These are phyloP conservation scores for Bedellia somnulentella DNA, from an alignment of 2,888 invertebrate species.

Conservation along the genomic window DNA sequence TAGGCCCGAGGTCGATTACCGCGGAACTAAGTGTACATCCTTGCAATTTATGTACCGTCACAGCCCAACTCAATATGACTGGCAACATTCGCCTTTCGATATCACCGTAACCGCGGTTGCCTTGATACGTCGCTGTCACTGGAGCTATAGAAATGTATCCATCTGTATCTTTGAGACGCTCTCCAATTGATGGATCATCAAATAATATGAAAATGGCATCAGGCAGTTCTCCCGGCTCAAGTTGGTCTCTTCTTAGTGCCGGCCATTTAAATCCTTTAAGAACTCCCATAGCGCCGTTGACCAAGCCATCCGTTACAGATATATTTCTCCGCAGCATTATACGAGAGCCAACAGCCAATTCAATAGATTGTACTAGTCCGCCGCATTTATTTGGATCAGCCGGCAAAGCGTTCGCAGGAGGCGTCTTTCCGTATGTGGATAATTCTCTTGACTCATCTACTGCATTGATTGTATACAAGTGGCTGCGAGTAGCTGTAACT, in stretches of 20 bases:
- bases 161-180: background rate
- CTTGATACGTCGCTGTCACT: background rate
- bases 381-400: slow-evolving; percentile 12
- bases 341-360: slow-evolving; percentile 11
- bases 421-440: background rate
- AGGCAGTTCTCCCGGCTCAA: background rate
- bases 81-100: background rate
- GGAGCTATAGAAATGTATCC: background rate
- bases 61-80: background rate
- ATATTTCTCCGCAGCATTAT: slow-evolving; percentile 17
- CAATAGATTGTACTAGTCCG: slow-evolving; percentile 9
- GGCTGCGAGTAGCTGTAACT: background rate
- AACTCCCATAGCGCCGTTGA: slow-evolving; percentile 10
- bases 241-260: slow-evolving; percentile 4
- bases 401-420: slow-evolving; percentile 6
- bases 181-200: background rate
- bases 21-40: background rate
- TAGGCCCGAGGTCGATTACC: background rate
- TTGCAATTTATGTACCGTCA: background rate
- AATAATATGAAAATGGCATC: background rate
- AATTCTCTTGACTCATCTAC: background rate
- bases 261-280: slow-evolving; percentile 11
- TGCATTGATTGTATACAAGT: slow-evolving; percentile 6
- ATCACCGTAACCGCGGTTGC: background rate
- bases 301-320: slow-evolving; percentile 11